Conservation (phyloP, 1,140 invertebrate genomes). For the Maniola jurtina region DNA sequence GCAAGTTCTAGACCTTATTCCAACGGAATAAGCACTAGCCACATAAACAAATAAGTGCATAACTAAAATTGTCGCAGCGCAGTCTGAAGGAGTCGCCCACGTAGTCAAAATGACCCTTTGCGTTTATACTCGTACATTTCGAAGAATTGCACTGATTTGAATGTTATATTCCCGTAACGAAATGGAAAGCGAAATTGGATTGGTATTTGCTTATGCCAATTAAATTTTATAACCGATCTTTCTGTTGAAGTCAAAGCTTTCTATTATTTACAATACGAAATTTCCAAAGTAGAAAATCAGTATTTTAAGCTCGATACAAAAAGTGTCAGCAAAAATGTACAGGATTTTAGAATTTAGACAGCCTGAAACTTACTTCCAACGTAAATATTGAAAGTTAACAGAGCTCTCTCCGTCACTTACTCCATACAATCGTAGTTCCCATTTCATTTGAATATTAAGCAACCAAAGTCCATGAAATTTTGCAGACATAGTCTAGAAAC, state of each 20-base stretch:
- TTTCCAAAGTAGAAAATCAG: too few relatives aligned
- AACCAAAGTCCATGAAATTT: too few relatives aligned
- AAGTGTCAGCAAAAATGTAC: too few relatives aligned
- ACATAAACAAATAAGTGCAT: conserved; percentile 1
- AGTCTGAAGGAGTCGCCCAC: conserved; percentile 39
- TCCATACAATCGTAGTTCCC: too few relatives aligned
- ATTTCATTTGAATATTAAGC: too few relatives aligned
- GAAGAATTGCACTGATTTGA: conserved; percentile 25
- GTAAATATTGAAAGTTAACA: too few relatives aligned
- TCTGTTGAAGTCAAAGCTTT: background rate
- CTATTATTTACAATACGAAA: background rate
- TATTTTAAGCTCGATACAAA: too few relatives aligned
- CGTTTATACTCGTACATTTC: conserved; percentile 17
- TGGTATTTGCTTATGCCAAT: conserved; percentile 8
- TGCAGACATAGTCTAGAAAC: too few relatives aligned
- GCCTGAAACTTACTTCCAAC: too few relatives aligned
- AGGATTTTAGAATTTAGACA: too few relatives aligned
- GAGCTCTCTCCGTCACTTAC: too few relatives aligned
- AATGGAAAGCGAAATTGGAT: conserved; percentile 27
- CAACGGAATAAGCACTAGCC: conserved; percentile 17
- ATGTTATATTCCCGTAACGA: conserved; percentile 19
- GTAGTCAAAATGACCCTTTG: conserved; percentile 30
- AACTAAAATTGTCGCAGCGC: conserved; percentile 25
- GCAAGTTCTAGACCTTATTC: conserved; percentile 25
- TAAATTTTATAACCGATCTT: conserved; percentile 8